These are phyloP conservation scores for Danio choprae DNA, from an alignment of 2,797 vertebrate species.

Conservation along the genomic window DNA sequence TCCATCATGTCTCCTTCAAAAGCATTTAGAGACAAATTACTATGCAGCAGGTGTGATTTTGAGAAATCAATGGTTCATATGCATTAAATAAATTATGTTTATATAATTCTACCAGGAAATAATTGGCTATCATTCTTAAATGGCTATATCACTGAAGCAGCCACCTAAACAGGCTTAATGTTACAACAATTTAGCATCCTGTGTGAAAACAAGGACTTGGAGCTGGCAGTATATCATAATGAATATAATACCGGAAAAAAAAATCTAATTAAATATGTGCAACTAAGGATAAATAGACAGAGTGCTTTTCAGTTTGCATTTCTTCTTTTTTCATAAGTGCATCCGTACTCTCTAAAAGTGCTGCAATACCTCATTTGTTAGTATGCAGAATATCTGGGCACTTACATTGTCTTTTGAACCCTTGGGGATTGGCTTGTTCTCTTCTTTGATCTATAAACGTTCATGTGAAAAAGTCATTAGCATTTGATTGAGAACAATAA, in stretches of 20 bases:
- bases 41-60: neutral
- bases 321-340: neutral
- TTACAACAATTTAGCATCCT: constrained; percentile 24
- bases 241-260: neutral
- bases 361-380: constrained; percentile 3
- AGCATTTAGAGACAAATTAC: constrained; percentile 46
- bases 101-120: neutral
- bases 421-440: constrained; percentile 84
- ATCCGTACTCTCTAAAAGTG: neutral
- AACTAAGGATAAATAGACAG: neutral
- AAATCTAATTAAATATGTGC: neutral
- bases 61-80: constrained; percentile 11
- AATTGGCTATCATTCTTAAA: neutral
- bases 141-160: neutral
- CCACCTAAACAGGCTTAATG: constrained; percentile 35
- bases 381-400: constrained; percentile 58
- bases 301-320: constrained; percentile 9
- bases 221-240: neutral
- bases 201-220: constrained; percentile 15
- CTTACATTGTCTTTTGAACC: constrained; percentile 90
- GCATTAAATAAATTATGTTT: constrained; percentile 2
- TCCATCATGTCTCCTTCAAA: constrained; percentile 36
- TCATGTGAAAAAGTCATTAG: constrained; percentile 63
- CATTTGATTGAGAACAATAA: constrained; percentile 8
- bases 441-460: constrained; percentile 92